Evolutionary conservation across 2,888 invertebrate species (phyloP).

Genomic region (Cephus spinipes): DNA sequence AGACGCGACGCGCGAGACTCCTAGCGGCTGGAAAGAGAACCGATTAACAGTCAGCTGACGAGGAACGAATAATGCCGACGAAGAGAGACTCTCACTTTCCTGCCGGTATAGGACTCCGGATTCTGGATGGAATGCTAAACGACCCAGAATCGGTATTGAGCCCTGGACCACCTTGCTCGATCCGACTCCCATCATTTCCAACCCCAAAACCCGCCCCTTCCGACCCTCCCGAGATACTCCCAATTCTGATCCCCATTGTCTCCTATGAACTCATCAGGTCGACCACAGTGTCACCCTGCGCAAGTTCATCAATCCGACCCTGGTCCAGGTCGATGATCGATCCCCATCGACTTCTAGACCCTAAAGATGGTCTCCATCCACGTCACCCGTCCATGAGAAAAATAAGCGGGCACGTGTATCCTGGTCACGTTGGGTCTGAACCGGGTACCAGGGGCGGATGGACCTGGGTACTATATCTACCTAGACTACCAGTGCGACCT

Average conservation of each 20-base stretch:
- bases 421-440: too few relatives aligned
- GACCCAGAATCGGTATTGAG: conserved; percentile 51
- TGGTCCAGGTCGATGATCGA: too few relatives aligned
- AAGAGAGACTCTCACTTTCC: conserved; percentile 51
- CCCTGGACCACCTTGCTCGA: neutral
- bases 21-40: conserved; percentile 27
- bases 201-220: neutral
- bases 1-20: conserved; percentile 13
- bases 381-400: too few relatives aligned
- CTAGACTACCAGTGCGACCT: neutral
- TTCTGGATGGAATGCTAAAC: conserved; percentile 52
- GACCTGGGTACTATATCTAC: too few relatives aligned
- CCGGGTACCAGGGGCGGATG: too few relatives aligned
- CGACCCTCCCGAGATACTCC: neutral
- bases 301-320: too few relatives aligned
- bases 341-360: too few relatives aligned
- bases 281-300: too few relatives aligned
- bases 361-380: too few relatives aligned
- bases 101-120: conserved; percentile 31
- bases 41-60: conserved; percentile 57
- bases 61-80: conserved; percentile 43
- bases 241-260: too few relatives aligned
- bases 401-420: too few relatives aligned
- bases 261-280: too few relatives aligned
- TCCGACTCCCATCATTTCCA: neutral